Conservation (phyloP, 2,113 vertebrate species). For the Laticauda laticaudata region DNA sequence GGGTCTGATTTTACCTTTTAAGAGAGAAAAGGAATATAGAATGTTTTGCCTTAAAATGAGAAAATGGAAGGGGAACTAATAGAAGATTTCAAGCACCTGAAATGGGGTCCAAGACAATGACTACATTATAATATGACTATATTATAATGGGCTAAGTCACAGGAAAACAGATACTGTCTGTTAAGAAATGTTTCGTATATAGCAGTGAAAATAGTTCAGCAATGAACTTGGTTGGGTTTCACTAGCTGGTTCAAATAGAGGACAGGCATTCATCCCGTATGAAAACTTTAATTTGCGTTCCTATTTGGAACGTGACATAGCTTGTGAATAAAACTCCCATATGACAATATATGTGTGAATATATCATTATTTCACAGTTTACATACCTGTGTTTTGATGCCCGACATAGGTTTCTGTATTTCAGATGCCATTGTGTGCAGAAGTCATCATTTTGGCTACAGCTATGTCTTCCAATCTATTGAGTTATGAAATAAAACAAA, state of each 20-base stretch:
- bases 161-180: not conserved
- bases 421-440: not conserved
- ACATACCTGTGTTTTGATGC: not conserved
- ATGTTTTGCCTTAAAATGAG: not conserved
- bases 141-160: not conserved
- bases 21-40: not conserved
- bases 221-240: not conserved
- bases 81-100: not conserved
- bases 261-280: not conserved
- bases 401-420: not conserved
- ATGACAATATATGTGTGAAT: not conserved
- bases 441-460: not conserved
- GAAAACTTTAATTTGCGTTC: not conserved
- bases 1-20: not conserved
- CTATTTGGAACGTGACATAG: not conserved
- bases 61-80: not conserved
- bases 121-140: not conserved
- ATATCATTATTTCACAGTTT: not conserved
- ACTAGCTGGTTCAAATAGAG: not conserved
- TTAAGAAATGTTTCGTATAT: not conserved
- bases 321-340: not conserved
- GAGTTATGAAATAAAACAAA: not conserved
- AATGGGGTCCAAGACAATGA: not conserved
- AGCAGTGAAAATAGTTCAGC: not conserved
- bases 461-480: not conserved